Base-by-base conservation (phyloP, 2,797 vertebrate genomes). In the Hirundo rustica region DNA sequence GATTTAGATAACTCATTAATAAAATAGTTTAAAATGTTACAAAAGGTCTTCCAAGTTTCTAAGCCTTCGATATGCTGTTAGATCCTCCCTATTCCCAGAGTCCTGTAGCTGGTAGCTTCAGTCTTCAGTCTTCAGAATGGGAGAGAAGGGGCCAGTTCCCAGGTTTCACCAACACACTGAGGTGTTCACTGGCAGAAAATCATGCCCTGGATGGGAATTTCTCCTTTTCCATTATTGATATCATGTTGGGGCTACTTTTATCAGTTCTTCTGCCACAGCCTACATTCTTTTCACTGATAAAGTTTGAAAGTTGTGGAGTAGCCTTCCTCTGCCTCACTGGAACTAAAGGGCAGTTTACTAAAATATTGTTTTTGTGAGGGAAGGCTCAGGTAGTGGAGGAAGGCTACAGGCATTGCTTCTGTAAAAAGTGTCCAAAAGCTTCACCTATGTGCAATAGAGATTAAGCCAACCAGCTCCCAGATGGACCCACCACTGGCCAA, bases 231-330 rank as follows among this genome's bases (percentile, higher is more conserved):
- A 0, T 32, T 72, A 21, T 42, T 66, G 40, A 67, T 42, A 29
- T 60, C 15, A 27, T 7, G 5, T 23, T 64, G 16, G 2, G 19
- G 11, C 3, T 75, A 13, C 21, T 58, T 93, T 50, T 45, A 17
- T 51, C 6, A 0, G 0, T 66, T 50, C 10, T 47, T 8, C 18
- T 62, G 36, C n/a, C 13, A 45, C 14, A 38, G 11, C 11, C 15
- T 61, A 14, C 16, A 32, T 75, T 48, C 40, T 34, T 54, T 44
- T 82, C 15, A 11, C 1, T 51, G 42, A 27, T n/a, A 14, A 58
- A 72, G 12, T 67, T 17, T 71, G 45, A 44, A 48, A 48, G 16
- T 4, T 55, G 32, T 1, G 0, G 13, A 16, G 5, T 12, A 50
- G 13, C 15, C 1, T 72, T 76, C 10, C 11, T 65, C 73, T 66